These are phyloP conservation scores for Eurosta solidaginis DNA, from an alignment of 1,140 invertebrate species.

Conservation along the genomic window DNA sequence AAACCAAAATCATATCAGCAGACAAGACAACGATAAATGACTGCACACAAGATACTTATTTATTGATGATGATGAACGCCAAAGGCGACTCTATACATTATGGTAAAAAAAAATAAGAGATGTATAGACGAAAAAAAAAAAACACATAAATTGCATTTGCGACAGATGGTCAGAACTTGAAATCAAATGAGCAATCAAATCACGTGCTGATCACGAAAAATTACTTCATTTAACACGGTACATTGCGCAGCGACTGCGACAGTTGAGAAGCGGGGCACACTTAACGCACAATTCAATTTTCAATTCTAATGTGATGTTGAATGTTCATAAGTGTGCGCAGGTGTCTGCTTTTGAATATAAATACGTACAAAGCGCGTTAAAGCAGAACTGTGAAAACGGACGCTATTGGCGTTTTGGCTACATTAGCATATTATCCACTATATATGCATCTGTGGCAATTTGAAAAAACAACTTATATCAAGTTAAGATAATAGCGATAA, in stretches of 20 bases:
- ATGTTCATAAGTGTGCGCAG: neutral
- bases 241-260: neutral
- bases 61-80: neutral
- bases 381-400: constrained; percentile 15
- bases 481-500: no score
- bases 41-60: neutral
- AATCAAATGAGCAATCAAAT: constrained; percentile 4
- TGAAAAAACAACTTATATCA: no score
- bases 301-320: neutral
- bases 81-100: neutral
- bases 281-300: constrained; percentile 5
- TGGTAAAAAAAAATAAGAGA: neutral
- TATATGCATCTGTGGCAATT: no score
- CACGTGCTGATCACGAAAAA: constrained; percentile 5
- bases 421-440: constrained; percentile 9
- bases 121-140: neutral
- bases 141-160: neutral
- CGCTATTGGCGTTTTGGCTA: neutral
- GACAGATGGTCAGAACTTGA: neutral
- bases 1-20: neutral
- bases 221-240: neutral
- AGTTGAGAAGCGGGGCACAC: neutral
- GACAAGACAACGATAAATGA: neutral
- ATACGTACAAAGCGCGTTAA: neutral
- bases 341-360: neutral